Percentiles rank a stretch among this genome's conserved stretches.
phyloP scores from a whole-genome alignment of 2,797 vertebrate species.

The Aeoliscus strigatus region DNA sequence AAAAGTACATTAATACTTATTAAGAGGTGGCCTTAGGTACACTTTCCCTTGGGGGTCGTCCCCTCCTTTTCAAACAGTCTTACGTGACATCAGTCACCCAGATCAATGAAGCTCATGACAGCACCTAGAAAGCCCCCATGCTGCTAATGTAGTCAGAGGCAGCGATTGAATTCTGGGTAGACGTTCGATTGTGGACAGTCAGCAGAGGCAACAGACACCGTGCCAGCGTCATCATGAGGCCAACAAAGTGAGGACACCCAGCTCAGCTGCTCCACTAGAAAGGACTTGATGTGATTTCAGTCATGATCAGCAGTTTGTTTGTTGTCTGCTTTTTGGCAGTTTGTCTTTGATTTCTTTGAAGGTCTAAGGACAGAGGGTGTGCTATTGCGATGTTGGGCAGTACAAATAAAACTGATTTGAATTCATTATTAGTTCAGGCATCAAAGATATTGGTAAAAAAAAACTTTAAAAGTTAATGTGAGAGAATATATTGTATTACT shows the following conservation, averaged over 20 bases:
- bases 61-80: constrained; percentile 16
- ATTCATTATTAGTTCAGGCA: no score
- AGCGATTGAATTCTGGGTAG: constrained; percentile 45
- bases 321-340: no score
- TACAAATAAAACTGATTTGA: no score
- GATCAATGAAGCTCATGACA: constrained; percentile 49
- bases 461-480: no score
- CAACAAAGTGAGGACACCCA: constrained; percentile 28
- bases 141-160: constrained; percentile 21
- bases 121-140: constrained; percentile 37
- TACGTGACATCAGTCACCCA: constrained; percentile 37
- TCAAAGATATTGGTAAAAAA: no score
- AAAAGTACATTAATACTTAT: background rate
- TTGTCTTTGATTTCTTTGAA: no score
- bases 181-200: constrained; percentile 54
- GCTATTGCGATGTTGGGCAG: no score
- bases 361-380: no score
- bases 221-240: constrained; percentile 17
- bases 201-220: constrained; percentile 23
- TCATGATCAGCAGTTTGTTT: no score
- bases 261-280: constrained; percentile 19
- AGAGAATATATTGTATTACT: no score
- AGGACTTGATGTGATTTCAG: background rate
- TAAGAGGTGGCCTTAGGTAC: background rate
- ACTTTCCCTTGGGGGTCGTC: constrained; percentile 10